Evolutionary conservation across 1,140 invertebrate genomes (phyloP).

Genomic region (Maniola jurtina): DNA sequence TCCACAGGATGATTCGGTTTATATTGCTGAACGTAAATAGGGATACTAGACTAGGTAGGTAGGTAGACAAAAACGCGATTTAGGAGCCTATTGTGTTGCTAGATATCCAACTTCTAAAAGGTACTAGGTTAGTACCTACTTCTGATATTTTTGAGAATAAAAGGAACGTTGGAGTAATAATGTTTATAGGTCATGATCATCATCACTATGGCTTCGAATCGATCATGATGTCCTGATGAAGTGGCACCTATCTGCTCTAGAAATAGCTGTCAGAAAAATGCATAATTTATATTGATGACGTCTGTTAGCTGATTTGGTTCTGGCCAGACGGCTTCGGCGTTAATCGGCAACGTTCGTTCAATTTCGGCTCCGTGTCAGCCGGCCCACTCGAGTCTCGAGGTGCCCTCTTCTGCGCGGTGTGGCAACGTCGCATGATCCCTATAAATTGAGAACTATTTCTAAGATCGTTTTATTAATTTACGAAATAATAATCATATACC

Average conservation of each 20-base stretch:
- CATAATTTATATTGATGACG: slow-evolving; percentile 43
- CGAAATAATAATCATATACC: background rate
- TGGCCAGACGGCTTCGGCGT: slow-evolving; percentile 31
- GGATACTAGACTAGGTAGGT: too few relatives aligned
- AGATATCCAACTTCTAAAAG: too few relatives aligned
- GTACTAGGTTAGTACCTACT: too few relatives aligned
- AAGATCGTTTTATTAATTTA: slow-evolving; percentile 19
- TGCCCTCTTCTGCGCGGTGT: slow-evolving; percentile 42
- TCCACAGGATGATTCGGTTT: too few relatives aligned
- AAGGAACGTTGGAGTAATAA: too few relatives aligned
- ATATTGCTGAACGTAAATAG: too few relatives aligned
- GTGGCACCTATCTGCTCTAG: background rate
- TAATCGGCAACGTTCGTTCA: slow-evolving; percentile 48
- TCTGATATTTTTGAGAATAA: too few relatives aligned
- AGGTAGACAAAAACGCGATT: too few relatives aligned
- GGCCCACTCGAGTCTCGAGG: slow-evolving; percentile 51
- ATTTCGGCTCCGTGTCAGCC: slow-evolving; percentile 47
- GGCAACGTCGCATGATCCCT: slow-evolving; percentile 63
- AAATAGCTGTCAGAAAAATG: slow-evolving; percentile 31
- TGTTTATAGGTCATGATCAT: too few relatives aligned
- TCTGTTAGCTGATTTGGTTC: slow-evolving; percentile 25
- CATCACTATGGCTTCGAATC: background rate
- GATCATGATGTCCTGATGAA: background rate
- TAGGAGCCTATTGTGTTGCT: too few relatives aligned
- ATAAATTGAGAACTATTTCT: slow-evolving; percentile 31